Evolutionary conservation across 1,140 invertebrate genomes (phyloP), one percentile per base, ranked within the genome.

Genomic region (Drosophila murphyi): DNA sequence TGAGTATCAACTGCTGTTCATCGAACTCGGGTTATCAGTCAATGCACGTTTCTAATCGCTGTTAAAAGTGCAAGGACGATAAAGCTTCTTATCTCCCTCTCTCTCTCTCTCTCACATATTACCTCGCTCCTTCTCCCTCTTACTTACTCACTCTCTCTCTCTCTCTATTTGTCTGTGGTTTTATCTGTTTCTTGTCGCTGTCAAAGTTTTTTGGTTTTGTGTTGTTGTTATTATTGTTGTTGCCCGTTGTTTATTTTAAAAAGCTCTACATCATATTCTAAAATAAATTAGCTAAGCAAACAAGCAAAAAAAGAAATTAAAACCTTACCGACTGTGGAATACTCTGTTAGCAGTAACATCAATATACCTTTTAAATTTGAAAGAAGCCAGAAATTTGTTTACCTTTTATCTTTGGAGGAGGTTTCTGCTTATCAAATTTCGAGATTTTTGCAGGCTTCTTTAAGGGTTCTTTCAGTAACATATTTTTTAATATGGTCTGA

Each of bases 201-300:
- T 73, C 71, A 69, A 12, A 55, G 34, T 71, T 59, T 78, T 54
- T 73, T 20, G 20, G 20, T 20, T 20, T 20, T 20, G 20, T 20
- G 20, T 20, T 20, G 20, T 2, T 20, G 20, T 20, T 20, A 20
- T 20, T 20, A 20, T 20, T 20, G 20, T 69, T 78, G 60, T 64
- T 67, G 47, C 63, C 37, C 55, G 56, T 61, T 87, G 83, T 87
- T 87, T 87, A 88, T 88, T 88, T 87, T 80, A 88, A 88, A 20
- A 88, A 87, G 83, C 83, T 87, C 82, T 87, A 87, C 82, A 88
- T 87, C 83, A 87, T 87, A 82, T 87, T 87, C 83, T 76, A 87
- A 87, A 87, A 87, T 88, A 88, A 88, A 89, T 88, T 88, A 88
- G 80, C 80, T 82, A 88, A 82, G 72, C 80, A 86, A 85, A 85